A percentile compares a stretch with the other conserved stretches of the same genome.
phyloP scores from a whole-genome alignment of 1,140 invertebrate genomes.

The Caenorhabditis tropicalis region DNA sequence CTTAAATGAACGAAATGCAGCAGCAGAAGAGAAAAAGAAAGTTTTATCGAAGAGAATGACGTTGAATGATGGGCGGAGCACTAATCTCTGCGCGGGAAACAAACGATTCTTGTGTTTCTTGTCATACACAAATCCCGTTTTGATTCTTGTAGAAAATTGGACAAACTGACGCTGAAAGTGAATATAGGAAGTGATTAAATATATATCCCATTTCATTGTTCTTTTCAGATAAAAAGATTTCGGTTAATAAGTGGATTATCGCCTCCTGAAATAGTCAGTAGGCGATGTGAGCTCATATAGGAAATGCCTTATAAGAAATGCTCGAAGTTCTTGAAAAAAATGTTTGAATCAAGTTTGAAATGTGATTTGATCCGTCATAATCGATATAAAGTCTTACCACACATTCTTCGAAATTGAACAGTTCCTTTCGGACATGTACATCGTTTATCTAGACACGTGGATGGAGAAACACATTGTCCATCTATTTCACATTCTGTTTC shows the following conservation, averaged over 20 bases:
- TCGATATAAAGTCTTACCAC: background rate
- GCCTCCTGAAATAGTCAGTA: no score
- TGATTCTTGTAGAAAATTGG: conserved; percentile 27
- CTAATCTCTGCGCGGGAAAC: conserved; percentile 3
- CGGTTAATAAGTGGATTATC: background rate
- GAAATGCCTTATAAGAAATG: no score
- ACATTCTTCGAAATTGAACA: conserved; percentile 24
- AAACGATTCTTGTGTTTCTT: background rate
- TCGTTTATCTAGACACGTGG: background rate
- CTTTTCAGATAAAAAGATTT: background rate
- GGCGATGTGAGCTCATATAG: no score
- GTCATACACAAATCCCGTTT: conserved; percentile 6
- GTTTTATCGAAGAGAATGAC: background rate
- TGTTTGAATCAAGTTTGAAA: no score
- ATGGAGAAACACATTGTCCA: background rate
- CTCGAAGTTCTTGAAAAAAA: no score
- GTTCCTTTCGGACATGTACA: conserved; percentile 2
- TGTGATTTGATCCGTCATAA: background rate
- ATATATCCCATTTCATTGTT: background rate
- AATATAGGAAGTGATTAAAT: background rate
- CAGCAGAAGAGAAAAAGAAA: no score
- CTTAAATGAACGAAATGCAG: background rate
- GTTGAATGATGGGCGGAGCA: background rate
- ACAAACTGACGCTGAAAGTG: conserved; percentile 25
- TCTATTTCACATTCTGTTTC: background rate